Evolutionary conservation across 2,888 invertebrate species (phyloP).

Genomic region (Argyresthia goedartella): DNA sequence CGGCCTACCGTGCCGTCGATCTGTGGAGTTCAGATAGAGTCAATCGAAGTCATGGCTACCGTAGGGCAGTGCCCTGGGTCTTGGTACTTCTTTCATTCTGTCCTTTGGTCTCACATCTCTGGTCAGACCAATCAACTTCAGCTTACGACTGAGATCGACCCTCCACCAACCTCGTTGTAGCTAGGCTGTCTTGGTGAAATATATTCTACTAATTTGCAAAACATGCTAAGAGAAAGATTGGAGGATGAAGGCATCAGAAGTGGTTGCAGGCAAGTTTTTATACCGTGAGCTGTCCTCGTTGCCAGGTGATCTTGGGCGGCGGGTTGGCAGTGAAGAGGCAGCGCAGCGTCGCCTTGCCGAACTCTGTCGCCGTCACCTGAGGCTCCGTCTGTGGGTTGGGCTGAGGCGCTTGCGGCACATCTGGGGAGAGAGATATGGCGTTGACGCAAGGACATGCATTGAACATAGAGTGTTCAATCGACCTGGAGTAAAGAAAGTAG

Average conservation of each 20-base stretch:
- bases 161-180: no score
- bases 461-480: no score
- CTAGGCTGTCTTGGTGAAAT: no score
- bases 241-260: no score
- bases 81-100: no score
- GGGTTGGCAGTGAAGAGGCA: slow-evolving; percentile 86
- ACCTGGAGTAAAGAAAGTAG: no score
- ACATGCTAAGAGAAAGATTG: no score
- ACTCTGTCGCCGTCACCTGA: slow-evolving; percentile 76
- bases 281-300: slow-evolving; percentile 78
- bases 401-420: slow-evolving; percentile 37
- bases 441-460: background rate
- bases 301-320: slow-evolving; percentile 83
- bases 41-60: background rate
- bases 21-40: slow-evolving; percentile 24
- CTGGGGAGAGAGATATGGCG: slow-evolving; percentile 17
- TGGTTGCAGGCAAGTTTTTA: slow-evolving; percentile 15
- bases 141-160: no score
- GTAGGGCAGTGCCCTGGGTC: no score
- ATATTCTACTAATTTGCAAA: no score
- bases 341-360: slow-evolving; percentile 78
- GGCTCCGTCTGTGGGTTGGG: slow-evolving; percentile 62
- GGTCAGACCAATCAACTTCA: no score
- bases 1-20: slow-evolving; percentile 81
- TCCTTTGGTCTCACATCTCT: no score